Percentiles rank a stretch among this genome's conserved stretches.
phyloP scores from a whole-genome alignment of 2,888 invertebrate species.

The Geophilus truncorum region DNA sequence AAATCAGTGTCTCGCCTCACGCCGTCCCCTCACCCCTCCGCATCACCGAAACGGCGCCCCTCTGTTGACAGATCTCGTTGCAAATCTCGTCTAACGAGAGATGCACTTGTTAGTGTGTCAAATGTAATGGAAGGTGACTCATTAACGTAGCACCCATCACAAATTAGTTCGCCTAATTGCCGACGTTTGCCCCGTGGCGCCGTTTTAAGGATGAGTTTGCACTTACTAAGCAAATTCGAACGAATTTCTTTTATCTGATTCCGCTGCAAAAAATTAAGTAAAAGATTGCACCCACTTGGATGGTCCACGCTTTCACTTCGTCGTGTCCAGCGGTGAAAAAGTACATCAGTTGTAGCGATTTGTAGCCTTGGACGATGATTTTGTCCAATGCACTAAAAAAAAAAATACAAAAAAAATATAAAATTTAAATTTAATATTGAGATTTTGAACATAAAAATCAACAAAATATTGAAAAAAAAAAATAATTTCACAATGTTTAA shows the following conservation, averaged over 20 bases:
- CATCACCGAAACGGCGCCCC: neutral
- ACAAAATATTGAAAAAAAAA: too few species aligned
- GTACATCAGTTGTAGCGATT: constrained; percentile 90
- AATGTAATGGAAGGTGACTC: constrained; percentile 1
- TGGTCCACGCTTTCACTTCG: constrained; percentile 99
- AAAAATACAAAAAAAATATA: constrained; percentile 31
- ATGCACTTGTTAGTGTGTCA: constrained; percentile 10
- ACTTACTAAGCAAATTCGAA: neutral
- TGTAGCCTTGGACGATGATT: constrained; percentile 96
- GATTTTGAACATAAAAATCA: too few species aligned
- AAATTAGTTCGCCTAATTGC: constrained; percentile 16
- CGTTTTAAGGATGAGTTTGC: neutral
- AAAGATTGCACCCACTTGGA: constrained; percentile 65
- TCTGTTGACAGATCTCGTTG: constrained; percentile 13
- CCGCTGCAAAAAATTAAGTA: neutral
- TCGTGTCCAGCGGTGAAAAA: constrained; percentile 97
- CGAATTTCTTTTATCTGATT: too few species aligned
- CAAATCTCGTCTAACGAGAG: constrained; percentile 20
- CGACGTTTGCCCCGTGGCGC: neutral
- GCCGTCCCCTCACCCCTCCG: too few species aligned
- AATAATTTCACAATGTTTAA: too few species aligned
- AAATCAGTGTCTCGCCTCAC: neutral
- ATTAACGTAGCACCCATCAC: neutral
- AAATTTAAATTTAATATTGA: too few species aligned
- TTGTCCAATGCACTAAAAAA: constrained; percentile 74